phyloP scores from a whole-genome alignment of 1,140 invertebrate genomes.

The Drosophila watanabei region DNA sequence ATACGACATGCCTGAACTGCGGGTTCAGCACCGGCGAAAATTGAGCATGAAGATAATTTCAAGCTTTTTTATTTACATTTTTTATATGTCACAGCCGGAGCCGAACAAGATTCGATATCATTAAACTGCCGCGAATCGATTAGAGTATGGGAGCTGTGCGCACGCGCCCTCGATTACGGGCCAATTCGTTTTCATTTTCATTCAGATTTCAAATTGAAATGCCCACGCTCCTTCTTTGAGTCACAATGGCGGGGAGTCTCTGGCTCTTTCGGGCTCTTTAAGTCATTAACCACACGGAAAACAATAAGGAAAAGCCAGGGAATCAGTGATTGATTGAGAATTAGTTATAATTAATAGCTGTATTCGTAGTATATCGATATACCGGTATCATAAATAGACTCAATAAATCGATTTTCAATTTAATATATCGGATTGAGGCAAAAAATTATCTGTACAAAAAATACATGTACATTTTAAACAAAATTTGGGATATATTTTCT shows the following conservation, averaged over 20 bases:
- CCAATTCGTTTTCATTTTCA: constrained; percentile 68
- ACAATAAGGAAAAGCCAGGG: constrained; percentile 5
- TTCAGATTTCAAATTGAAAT: constrained; percentile 40
- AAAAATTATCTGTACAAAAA: too few species aligned
- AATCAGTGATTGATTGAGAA: constrained; percentile 1
- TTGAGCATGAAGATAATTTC: constrained; percentile 30
- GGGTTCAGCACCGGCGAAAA: constrained; percentile 34
- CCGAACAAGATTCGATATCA: constrained; percentile 74
- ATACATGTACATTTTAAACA: too few species aligned
- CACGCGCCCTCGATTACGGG: constrained; percentile 74
- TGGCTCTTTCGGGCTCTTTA: constrained; percentile 11
- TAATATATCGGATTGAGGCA: background rate
- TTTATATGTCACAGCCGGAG: constrained; percentile 31
- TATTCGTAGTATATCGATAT: background rate
- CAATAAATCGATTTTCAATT: background rate
- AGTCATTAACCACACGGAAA: constrained; percentile 53
- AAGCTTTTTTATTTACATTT: constrained; percentile 28
- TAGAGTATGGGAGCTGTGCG: constrained; percentile 59
- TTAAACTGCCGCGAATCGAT: constrained; percentile 74
- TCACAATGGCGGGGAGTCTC: constrained; percentile 30
- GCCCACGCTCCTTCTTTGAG: constrained; percentile 59
- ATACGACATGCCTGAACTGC: constrained; percentile 43
- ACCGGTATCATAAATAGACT: too few species aligned
- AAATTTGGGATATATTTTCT: too few species aligned
- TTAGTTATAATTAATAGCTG: background rate